Base-by-base conservation (phyloP, 2,888 invertebrate genomes). In the Julus scanicus region DNA sequence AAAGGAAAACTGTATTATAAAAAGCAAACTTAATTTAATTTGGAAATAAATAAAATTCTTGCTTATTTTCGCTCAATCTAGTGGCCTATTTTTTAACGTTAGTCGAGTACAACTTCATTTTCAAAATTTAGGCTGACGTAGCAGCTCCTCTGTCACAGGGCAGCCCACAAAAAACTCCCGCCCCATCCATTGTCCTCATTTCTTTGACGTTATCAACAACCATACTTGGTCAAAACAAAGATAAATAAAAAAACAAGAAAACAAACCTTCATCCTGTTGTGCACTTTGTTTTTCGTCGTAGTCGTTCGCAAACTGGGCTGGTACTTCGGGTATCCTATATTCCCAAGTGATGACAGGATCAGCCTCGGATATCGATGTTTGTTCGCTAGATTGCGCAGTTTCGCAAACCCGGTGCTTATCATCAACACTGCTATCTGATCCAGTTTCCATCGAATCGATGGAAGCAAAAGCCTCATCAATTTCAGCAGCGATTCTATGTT, bases 291-390 rank as follows among this genome's bases (percentile, higher is more conserved):
- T 80, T 2, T 80, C 80, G 15, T 80, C 80, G 15, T 80, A 80
- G 37, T 80, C 80, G 39, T 88, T 84, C 37, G 40, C 85, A 84
- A 88, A 88, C 80, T 84, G 84, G 40, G 84, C 49, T 88, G 88
- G 88, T 71, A 87, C 86, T 63, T 88, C 88, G 3, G 88, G 88
- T 84, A 88, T 83, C 40, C 84, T 48, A 57, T 88, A 88, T 84
- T 88, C 88, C 88, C 88, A 88, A 29, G 88, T 83, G 29, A 88
- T 84, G 49, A 84, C 40, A 48, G 80, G 80, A 37, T 88, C 88
- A 83, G 86, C 20, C 80, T 37, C 37, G 13, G 37, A 29, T 37
- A 29, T 37, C 29, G 80, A 37, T 80, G 37, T 39, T 39, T 80
- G 80, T 13, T 11, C 80, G 4, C 37, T 80, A 37, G 13, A 80